Evolutionary conservation across 1,140 invertebrate species (phyloP), one percentile per base, ranked within the genome.

Genomic region (Orius insidiosus): DNA sequence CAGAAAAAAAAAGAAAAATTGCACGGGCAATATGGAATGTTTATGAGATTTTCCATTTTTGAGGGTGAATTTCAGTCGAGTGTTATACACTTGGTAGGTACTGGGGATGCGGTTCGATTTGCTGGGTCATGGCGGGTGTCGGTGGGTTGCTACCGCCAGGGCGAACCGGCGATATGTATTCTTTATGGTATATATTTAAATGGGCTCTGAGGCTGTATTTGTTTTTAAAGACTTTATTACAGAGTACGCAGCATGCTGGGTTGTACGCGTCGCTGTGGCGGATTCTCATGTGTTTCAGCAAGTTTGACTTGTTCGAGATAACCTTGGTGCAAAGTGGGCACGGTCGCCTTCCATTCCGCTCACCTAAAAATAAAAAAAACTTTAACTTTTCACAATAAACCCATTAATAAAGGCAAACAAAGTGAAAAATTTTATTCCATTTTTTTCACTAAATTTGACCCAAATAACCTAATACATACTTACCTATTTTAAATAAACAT

Each of bases 221-320:
- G 41, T 75, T 78, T 61, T 77, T 76, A 64, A 78, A 79, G 54
- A 68, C 68, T 59, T 77, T 78, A 58, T 60, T 68, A 62, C 76
- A 78, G 45, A 75, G 65, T 52, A 71, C 65, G 59, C 76, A 79
- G 59, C 55, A 58, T 15, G 58, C 60, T 45, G 61, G 59, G 48
- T 60, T 56, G 48, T 56, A 60, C 33, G 55, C 55, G 36, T 56
- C 55, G 33, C 55, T 60, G 53, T 64, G 62, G 34, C 60, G 51
- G 41, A 64, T 64, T 19, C 61, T 54, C 54, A 65, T 60, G 49
- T 65, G 63, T 52, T 65, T 65, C 40, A 60, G 56, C 38, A 65
- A 54, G 51, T 64, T 65, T 31, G 60, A 61, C 51, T 62, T 60
- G 52, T 63, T 64, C 40, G 60, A 63, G 52, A 65, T 65, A 18